These are phyloP conservation scores for Anoplophora glabripennis DNA, from an alignment of 1,140 invertebrate genomes.

Conservation along the genomic window DNA sequence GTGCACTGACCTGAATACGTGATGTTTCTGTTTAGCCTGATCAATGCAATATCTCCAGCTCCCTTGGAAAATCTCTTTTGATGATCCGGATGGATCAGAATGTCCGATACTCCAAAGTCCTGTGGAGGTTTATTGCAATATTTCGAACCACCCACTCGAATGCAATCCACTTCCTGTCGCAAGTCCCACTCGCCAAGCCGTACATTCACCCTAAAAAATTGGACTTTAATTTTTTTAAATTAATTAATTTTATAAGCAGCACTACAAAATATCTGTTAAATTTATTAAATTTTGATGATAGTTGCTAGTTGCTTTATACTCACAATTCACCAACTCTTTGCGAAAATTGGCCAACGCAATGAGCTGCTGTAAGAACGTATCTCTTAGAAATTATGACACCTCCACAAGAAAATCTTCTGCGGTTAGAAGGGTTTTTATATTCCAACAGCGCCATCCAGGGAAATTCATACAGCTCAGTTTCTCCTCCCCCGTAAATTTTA, in stretches of 20 bases:
- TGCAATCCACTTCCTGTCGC: conserved; percentile 57
- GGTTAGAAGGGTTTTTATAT: conserved; percentile 51
- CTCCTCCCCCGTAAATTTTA: conserved; percentile 53
- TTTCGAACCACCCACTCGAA: conserved; percentile 33
- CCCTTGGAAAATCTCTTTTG: conserved; percentile 25
- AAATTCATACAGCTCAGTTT: conserved; percentile 56
- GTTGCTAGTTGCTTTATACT: conserved; percentile 27
- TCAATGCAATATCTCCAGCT: conserved; percentile 42
- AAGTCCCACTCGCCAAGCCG: conserved; percentile 63
- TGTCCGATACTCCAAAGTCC: conserved; percentile 36
- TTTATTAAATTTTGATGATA: no score
- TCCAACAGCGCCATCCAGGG: conserved; percentile 72
- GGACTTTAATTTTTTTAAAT: not conserved
- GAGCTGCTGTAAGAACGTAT: conserved; percentile 58
- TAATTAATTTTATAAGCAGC: no score
- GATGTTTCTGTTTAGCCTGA: conserved; percentile 33
- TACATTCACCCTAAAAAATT: conserved; percentile 51
- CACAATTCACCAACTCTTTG: conserved; percentile 39
- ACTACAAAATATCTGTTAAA: no score
- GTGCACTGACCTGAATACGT: conserved; percentile 37
- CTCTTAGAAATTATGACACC: conserved; percentile 51
- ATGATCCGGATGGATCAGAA: conserved; percentile 37
- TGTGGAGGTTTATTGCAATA: conserved; percentile 38
- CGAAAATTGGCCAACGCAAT: conserved; percentile 50
- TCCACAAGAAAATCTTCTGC: conserved; percentile 51